Base-by-base conservation (phyloP, 2,888 invertebrate species). In the Synanthedon andrenaeformis region DNA sequence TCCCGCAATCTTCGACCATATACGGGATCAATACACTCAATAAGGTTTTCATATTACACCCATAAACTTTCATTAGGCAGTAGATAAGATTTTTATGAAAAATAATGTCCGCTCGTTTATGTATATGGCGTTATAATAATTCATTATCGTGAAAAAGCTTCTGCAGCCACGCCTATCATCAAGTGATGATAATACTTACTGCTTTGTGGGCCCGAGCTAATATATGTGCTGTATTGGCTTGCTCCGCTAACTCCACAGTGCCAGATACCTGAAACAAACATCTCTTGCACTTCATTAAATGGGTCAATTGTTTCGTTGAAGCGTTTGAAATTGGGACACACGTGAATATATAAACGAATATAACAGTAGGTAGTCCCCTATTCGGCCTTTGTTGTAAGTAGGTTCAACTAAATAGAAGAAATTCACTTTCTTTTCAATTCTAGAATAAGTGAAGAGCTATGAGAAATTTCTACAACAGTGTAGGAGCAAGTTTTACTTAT, bases 261-360 rank as follows among this genome's bases (percentile, higher is more conserved):
- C 75, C 80, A 53, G 82, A 76, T 70, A 86, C 82, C 86, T 87
- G 81, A 62, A 83, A 80, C 74, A 76, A 79, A 69, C 63, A 74
- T 63, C 61, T 66, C 56, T 63, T 55, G 55, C 56, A 70, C 63
- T 73, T 60, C 62, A 69, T 70, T 70, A 78, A 74, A 66, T 78
- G 66, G 82, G 82, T 81, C 79, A 81, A 80, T 72, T 67, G 74
- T 65, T 69, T 74, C 72, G 73, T 53, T 58, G 62, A 57, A 55
- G 51, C n/a, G 35, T 45, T 51, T 14, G 51, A 19, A 48, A 51
- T 23, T 35, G 19, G 51, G 41, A 56, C 54, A 53, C 45, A 13
- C 13, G 5, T 13, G 45, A 45, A 45, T 13, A 45, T 13, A 13
- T 14, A 45, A 45, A 45, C 45, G 45, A 51, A 51, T 17, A 35